These are phyloP conservation scores for Brachionus manjavacas DNA, from an alignment of 1,140 invertebrate genomes.

Conservation along the genomic window DNA sequence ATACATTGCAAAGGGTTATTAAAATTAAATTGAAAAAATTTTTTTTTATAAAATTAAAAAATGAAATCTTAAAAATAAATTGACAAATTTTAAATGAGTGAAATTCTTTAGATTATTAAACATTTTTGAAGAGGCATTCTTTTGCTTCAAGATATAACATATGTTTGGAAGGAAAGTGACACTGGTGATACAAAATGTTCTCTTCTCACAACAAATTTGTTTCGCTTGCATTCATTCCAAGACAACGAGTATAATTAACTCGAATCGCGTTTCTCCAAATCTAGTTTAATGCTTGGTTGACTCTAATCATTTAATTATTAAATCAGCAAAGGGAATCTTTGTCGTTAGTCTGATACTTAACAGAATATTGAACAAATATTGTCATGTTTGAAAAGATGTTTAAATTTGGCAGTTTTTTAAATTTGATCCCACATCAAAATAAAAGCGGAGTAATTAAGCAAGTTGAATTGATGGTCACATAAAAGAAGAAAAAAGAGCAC, in stretches of 20 bases:
- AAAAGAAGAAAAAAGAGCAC: not conserved
- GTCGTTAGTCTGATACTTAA: not conserved
- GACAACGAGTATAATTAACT: not conserved
- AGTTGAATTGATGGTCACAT: not conserved
- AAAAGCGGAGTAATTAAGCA: not conserved
- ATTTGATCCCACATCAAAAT: not conserved
- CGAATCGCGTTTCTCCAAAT: not conserved
- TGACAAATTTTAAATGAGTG: not conserved
- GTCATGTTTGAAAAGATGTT: too few species aligned
- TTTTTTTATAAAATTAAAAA: too few species aligned
- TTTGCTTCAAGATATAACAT: not conserved
- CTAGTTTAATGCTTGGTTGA: not conserved
- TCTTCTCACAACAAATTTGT: slow-evolving; percentile 6
- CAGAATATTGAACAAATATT: not conserved
- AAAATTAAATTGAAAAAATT: too few species aligned
- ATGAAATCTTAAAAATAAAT: too few species aligned
- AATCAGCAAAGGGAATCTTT: too few species aligned
- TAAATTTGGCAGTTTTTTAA: not conserved
- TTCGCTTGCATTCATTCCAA: slow-evolving; percentile 13
- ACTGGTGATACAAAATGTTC: not conserved
- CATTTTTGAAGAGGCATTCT: not conserved
- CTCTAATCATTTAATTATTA: not conserved
- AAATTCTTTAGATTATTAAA: not conserved
- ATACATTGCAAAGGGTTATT: too few species aligned
- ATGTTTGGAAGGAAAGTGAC: not conserved